Evolutionary conservation across 2,113 vertebrate genomes (phyloP).

Genomic region (Pycnonotus jocosus): DNA sequence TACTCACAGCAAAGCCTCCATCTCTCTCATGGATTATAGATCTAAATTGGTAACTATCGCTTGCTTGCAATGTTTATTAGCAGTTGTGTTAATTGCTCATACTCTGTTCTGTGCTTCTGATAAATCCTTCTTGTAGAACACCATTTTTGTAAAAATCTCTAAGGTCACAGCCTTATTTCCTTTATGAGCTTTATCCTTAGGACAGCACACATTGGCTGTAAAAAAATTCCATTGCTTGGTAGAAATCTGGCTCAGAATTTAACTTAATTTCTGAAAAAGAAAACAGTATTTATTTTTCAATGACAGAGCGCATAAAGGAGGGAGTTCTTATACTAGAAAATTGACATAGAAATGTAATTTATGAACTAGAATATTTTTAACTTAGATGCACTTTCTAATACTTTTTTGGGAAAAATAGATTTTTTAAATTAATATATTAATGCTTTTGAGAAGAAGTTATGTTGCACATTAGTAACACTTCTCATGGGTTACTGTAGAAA

Average conservation of each 20-base stretch:
- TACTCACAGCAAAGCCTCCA: conserved; percentile 53
- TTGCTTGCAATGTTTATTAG: conserved; percentile 51
- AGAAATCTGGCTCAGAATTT: neutral
- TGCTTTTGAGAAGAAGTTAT: neutral
- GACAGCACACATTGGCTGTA: neutral
- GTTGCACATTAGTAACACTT: neutral
- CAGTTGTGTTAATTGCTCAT: neutral
- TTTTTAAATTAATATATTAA: neutral
- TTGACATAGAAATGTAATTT: neutral
- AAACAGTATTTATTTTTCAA: neutral
- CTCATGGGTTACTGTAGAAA: neutral
- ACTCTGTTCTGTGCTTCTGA: conserved; percentile 15
- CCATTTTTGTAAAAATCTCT: neutral
- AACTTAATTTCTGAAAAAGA: neutral
- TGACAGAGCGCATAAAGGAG: conserved; percentile 1
- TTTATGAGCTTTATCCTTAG: conserved; percentile 29
- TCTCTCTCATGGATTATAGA: conserved; percentile 62
- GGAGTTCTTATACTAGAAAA: neutral
- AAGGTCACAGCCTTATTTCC: neutral
- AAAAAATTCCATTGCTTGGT: neutral
- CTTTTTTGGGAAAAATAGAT: neutral
- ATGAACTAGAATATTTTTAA: neutral
- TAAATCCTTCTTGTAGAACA: neutral
- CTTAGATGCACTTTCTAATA: neutral
- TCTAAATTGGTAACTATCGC: conserved; percentile 63